Conservation (phyloP, 2,888 invertebrate species). For the Drosophila helvetica region DNA sequence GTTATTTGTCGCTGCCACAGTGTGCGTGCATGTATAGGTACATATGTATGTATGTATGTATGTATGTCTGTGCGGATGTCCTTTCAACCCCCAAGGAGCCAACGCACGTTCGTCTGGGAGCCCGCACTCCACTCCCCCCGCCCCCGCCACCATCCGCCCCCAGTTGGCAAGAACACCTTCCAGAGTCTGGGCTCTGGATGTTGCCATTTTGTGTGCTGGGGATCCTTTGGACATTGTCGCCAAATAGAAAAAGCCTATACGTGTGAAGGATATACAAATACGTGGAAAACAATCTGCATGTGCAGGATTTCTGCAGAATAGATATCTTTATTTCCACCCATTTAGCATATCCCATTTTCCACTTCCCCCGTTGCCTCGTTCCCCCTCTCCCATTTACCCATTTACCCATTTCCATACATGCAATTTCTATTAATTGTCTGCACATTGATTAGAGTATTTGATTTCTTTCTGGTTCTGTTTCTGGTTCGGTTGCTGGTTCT, state of each 20-base stretch:
- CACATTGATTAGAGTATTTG: conserved; percentile 38
- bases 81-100: conserved; percentile 47
- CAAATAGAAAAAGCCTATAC: conserved; percentile 61
- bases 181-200: conserved; percentile 22
- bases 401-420: conserved; percentile 13
- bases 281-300: conserved; percentile 6
- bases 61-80: conserved; percentile 42
- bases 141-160: no score
- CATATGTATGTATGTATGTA: conserved; percentile 24
- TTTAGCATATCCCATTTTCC: conserved; percentile 26
- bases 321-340: not conserved
- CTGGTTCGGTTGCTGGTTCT: conserved; percentile 11
- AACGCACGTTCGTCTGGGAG: conserved; percentile 33
- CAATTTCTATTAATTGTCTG: conserved; percentile 35
- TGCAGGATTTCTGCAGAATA: not conserved
- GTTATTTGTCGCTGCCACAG: conserved; percentile 66
- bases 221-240: conserved; percentile 71
- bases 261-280: conserved; percentile 35
- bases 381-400: no score
- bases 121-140: conserved; percentile 13
- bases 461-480: conserved; percentile 12
- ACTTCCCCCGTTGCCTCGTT: not conserved
- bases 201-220: conserved; percentile 43
- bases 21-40: conserved; percentile 24
- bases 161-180: conserved; percentile 18